Percentiles rank a stretch among this genome's conserved stretches.
Conservation (phyloP, 1,140 invertebrate species). For the Homalodisca vitripennis region DNA sequence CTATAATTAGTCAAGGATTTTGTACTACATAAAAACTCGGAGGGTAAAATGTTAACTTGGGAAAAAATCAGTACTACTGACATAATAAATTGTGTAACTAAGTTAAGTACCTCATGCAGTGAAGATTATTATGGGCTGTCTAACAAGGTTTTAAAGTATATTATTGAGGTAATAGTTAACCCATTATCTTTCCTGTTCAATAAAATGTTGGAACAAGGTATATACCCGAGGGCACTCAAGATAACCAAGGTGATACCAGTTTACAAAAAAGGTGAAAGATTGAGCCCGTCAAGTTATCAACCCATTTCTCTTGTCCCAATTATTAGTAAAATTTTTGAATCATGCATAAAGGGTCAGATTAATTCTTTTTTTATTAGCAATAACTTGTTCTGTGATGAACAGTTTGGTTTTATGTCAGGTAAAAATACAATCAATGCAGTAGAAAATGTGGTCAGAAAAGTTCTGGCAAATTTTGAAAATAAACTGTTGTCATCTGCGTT, state of each 20-base stretch:
- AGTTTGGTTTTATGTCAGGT: not conserved
- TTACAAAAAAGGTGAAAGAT: not conserved
- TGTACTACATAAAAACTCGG: not conserved
- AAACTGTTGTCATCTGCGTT: not conserved
- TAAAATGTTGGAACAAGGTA: not conserved
- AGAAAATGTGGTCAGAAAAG: not conserved
- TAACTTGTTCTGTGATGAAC: not conserved
- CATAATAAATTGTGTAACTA: not conserved
- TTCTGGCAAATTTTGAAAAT: not conserved
- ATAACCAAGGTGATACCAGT: not conserved
- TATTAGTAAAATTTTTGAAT: not conserved
- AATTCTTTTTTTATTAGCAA: not conserved
- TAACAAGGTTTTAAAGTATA: not conserved
- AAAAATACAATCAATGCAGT: not conserved
- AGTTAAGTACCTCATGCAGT: not conserved
- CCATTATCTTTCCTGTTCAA: not conserved
- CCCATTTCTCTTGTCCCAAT: not conserved
- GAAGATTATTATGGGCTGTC: not conserved
- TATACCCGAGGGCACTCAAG: not conserved
- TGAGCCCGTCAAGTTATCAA: not conserved
- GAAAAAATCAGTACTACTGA: not conserved
- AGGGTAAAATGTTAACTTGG: not conserved
- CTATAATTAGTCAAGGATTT: not conserved
- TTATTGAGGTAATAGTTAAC: not conserved
- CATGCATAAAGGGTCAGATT: not conserved